phyloP scores from a whole-genome alignment of 2,797 vertebrate species.

The Centroberyx gerrardi region DNA sequence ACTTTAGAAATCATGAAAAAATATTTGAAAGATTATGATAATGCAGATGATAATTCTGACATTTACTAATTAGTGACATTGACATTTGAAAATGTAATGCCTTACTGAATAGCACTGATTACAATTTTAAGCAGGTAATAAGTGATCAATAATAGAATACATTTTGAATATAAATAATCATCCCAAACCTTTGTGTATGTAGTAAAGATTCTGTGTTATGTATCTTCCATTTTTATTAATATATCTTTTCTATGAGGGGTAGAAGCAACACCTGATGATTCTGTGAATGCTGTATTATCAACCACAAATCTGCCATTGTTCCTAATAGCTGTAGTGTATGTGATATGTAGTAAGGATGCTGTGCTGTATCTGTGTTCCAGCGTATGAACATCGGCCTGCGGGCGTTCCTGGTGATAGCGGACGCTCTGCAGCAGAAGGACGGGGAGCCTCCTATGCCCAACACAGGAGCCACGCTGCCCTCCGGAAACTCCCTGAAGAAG shows the following conservation, averaged over 20 bases:
- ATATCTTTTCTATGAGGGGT: neutral
- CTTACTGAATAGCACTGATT: too few species aligned
- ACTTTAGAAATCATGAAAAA: too few species aligned
- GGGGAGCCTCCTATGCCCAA: slow-evolving; percentile 99
- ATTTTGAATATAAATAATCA: too few species aligned
- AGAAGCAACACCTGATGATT: too few species aligned
- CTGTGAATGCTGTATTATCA: too few species aligned
- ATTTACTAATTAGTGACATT: too few species aligned
- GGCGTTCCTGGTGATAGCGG: slow-evolving; percentile 97
- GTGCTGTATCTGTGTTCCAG: slow-evolving; percentile 79
- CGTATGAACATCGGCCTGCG: slow-evolving; percentile 99
- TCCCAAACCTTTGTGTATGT: too few species aligned
- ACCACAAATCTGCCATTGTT: neutral
- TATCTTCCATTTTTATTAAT: neutral
- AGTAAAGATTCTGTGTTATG: neutral
- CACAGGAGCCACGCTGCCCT: slow-evolving; percentile 97
- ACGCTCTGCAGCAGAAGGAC: slow-evolving; percentile 98
- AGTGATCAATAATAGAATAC: too few species aligned
- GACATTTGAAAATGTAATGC: too few species aligned
- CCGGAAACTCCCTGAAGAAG: slow-evolving; percentile 97
- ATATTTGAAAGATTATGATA: too few species aligned
- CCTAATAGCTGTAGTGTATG: neutral
- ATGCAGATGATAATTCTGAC: too few species aligned
- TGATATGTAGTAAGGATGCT: slow-evolving; percentile 2
- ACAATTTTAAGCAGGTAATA: too few species aligned